phyloP scores from a whole-genome alignment of 2,113 vertebrate genomes.

The Microtus pennsylvanicus region DNA sequence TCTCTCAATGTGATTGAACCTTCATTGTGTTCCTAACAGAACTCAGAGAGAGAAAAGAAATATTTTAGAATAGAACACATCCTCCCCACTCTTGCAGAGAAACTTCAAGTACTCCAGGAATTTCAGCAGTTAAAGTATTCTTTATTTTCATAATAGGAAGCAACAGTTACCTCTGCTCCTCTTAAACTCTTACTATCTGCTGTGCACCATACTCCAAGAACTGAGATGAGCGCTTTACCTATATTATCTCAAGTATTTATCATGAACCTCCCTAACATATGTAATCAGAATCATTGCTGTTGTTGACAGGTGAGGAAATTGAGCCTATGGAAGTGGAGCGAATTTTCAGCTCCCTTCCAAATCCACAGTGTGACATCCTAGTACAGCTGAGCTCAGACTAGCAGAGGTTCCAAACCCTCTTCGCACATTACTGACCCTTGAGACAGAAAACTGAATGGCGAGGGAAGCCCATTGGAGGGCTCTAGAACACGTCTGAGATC shows the following conservation, averaged over 20 bases:
- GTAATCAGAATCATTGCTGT: neutral
- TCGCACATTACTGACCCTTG: neutral
- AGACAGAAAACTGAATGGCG: neutral
- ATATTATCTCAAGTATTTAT: neutral
- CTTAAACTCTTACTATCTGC: neutral
- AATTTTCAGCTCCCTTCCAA: neutral
- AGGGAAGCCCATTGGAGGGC: neutral
- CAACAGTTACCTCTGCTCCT: neutral
- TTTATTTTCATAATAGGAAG: neutral
- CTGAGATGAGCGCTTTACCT: neutral
- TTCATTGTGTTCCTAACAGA: neutral
- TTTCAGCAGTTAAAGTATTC: neutral
- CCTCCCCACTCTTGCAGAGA: neutral
- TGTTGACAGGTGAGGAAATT: neutral
- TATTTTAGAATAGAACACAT: neutral
- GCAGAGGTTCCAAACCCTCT: neutral
- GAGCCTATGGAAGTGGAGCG: neutral
- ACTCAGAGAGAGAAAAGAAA: neutral
- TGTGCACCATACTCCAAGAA: neutral
- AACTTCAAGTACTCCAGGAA: neutral
- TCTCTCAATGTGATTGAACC: neutral
- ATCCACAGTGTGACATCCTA: neutral
- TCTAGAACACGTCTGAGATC: neutral
- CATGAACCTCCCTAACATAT: neutral
- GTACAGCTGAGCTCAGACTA: neutral